Evolutionary conservation across 2,888 invertebrate species (phyloP), one percentile per base, ranked within the genome.

Genomic region (Lysandra coridon): DNA sequence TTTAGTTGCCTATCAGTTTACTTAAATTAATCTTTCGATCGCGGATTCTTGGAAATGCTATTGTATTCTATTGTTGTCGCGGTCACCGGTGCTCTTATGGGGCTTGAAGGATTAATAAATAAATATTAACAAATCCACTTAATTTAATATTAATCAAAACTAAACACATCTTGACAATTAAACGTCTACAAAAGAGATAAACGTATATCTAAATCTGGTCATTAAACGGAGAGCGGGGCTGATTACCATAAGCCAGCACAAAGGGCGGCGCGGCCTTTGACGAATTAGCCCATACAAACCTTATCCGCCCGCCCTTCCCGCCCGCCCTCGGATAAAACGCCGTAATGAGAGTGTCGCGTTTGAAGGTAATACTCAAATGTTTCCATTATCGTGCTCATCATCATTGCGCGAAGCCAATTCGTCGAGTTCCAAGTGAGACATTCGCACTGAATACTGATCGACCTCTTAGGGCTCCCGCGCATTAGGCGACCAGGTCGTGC

Each of bases 241-340:
- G 91, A 93, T 93, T 93, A 93, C 92, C 91, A 79, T 79, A 91
- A 92, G 91, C 92, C 87, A 86, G 88, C 87, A 92, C 92, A 93
- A 92, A 93, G 92, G 91, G 89, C 86, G 86, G 86, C 85, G 85
- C 85, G 86, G 88, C 92, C 93, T 93, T 93, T 93, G 93, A 92
- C 91, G 92, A 93, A 93, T 93, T 93, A 93, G 89, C 89, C 87
- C 87, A 87, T 87, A 87, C 88, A 87, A 87, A 88, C 89, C 88
- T 89, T 87, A 87, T 87, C 89, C 85, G 86, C 86, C 87, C 86
- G 86, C 83, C 83, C 83, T 79, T 69, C 49, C 64, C 78, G 64
- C 49, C 64, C 78, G 33, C 69, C 76, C 33, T 76, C 76, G 74
- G 79, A 79, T 79, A 79, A 79, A 79, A 75, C 79, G 75, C 30